phyloP scores from a whole-genome alignment of 2,888 invertebrate species.

The Beris chalybata region DNA sequence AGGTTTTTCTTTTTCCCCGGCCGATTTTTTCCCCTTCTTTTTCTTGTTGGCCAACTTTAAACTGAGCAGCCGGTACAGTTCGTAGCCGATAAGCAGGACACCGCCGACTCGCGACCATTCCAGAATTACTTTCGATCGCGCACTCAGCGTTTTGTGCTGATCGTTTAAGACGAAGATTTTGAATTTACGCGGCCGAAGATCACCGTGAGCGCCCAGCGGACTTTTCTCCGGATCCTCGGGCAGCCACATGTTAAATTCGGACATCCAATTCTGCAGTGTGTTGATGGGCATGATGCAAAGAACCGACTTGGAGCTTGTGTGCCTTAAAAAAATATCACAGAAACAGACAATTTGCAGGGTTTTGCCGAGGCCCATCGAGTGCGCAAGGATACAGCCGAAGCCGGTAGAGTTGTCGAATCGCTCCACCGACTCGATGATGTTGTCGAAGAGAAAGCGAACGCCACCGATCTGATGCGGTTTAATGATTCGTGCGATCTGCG shows the following conservation, averaged over 20 bases:
- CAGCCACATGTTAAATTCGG: slow-evolving; percentile 97
- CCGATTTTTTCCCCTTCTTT: slow-evolving; percentile 52
- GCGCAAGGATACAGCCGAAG: slow-evolving; percentile 97
- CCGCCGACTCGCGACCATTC: slow-evolving; percentile 90
- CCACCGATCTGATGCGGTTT: slow-evolving; percentile 98
- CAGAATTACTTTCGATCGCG: slow-evolving; percentile 82
- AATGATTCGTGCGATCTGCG: slow-evolving; percentile 85
- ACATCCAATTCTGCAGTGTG: slow-evolving; percentile 95
- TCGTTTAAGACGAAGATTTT: slow-evolving; percentile 91
- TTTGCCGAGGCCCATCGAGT: slow-evolving; percentile 99
- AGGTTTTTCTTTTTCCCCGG: slow-evolving; percentile 56
- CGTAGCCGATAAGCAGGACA: slow-evolving; percentile 95
- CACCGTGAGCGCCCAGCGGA: slow-evolving; percentile 64
- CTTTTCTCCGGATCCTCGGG: slow-evolving; percentile 69
- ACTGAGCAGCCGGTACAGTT: slow-evolving; percentile 89
- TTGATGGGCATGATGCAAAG: slow-evolving; percentile 98
- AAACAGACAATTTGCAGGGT: slow-evolving; percentile 95
- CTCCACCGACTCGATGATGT: slow-evolving; percentile 90
- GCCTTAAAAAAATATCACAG: slow-evolving; percentile 91
- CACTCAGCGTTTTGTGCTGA: slow-evolving; percentile 86
- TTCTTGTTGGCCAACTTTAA: slow-evolving; percentile 71
- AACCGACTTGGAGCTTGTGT: slow-evolving; percentile 85
- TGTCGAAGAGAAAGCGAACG: slow-evolving; percentile 94
- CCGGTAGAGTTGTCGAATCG: slow-evolving; percentile 86
- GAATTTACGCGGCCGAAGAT: slow-evolving; percentile 80